Conservation (phyloP, 2,888 invertebrate genomes). For the Spodoptera littoralis region DNA sequence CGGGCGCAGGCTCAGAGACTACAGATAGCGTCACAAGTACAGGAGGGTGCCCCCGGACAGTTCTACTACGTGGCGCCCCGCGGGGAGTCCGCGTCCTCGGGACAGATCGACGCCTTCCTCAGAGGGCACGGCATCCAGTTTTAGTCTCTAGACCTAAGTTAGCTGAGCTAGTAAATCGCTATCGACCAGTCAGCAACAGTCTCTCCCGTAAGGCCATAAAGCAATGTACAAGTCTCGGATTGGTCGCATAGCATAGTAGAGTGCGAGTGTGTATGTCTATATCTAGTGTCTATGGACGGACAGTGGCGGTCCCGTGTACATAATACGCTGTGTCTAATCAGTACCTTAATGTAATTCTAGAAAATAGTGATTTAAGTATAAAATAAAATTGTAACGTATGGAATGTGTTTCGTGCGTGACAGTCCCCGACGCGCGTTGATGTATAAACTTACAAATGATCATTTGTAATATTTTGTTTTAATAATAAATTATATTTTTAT, state of each 20-base stretch:
- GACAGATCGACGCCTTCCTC: slow-evolving; percentile 94
- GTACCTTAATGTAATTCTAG: slow-evolving; percentile 80
- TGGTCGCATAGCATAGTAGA: slow-evolving; percentile 70
- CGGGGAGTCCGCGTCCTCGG: slow-evolving; percentile 87
- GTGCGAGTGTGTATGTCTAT: slow-evolving; percentile 63
- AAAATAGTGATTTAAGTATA: slow-evolving; percentile 76
- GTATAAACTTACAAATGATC: slow-evolving; percentile 76
- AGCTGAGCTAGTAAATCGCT: slow-evolving; percentile 72
- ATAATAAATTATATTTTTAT: slow-evolving; percentile 88
- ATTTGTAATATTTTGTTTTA: slow-evolving; percentile 85
- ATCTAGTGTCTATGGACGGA: slow-evolving; percentile 66
- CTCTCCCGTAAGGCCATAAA: slow-evolving; percentile 72
- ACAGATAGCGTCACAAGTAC: slow-evolving; percentile 75
- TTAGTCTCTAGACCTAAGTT: slow-evolving; percentile 74
- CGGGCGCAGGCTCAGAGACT: slow-evolving; percentile 85
- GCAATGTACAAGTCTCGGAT: slow-evolving; percentile 66
- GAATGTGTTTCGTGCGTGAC: slow-evolving; percentile 71
- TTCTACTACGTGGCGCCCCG: slow-evolving; percentile 90
- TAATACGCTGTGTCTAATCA: slow-evolving; percentile 81
- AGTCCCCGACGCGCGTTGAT: slow-evolving; percentile 68
- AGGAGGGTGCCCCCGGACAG: slow-evolving; percentile 69
- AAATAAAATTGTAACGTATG: slow-evolving; percentile 63
- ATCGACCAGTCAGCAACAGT: slow-evolving; percentile 63
- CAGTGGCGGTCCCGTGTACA: slow-evolving; percentile 78
- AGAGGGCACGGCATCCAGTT: slow-evolving; percentile 92